Evolutionary conservation across 2,888 invertebrate genomes (phyloP).

Genomic region (Nomada fucata): DNA sequence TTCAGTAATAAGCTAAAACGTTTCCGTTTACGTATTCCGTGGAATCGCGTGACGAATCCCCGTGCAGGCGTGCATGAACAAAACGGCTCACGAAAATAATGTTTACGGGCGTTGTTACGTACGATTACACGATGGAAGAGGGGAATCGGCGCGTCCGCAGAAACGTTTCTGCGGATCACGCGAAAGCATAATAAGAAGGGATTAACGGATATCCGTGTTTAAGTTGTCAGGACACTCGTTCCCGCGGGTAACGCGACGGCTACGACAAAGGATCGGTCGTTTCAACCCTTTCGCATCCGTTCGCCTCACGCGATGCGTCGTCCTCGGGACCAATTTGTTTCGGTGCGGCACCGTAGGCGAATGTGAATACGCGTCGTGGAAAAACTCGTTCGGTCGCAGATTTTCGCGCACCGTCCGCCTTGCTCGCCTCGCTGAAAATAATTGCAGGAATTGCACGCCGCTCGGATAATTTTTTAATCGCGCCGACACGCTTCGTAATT

Average conservation of each 20-base stretch:
- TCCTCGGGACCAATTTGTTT: conserved; percentile 13
- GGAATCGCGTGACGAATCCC: conserved; percentile 40
- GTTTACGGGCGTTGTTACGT: conserved; percentile 5
- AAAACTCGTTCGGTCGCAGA: not conserved
- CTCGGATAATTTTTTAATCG: not conserved
- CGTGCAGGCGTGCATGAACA: not conserved
- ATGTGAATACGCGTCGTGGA: not conserved
- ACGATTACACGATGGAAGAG: not conserved
- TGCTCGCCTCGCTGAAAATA: not conserved
- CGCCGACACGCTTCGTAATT: not conserved
- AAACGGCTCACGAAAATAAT: conserved; percentile 1
- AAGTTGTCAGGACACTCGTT: conserved; percentile 33
- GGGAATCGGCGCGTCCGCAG: not conserved
- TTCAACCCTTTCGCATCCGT: conserved; percentile 15
- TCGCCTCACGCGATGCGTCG: conserved; percentile 39
- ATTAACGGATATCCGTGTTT: conserved; percentile 56
- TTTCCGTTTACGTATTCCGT: conserved; percentile 10
- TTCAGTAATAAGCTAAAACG: conserved; percentile 11
- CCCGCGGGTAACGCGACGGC: conserved; percentile 19
- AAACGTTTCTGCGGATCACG: conserved; percentile 39
- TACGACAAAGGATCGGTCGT: conserved; percentile 37
- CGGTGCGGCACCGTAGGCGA: not conserved
- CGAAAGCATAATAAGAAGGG: conserved; percentile 45
- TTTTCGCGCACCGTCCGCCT: not conserved
- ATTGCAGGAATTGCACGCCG: not conserved